phyloP scores from a whole-genome alignment of 2,797 vertebrate genomes.

The Galagoides demidoff region DNA sequence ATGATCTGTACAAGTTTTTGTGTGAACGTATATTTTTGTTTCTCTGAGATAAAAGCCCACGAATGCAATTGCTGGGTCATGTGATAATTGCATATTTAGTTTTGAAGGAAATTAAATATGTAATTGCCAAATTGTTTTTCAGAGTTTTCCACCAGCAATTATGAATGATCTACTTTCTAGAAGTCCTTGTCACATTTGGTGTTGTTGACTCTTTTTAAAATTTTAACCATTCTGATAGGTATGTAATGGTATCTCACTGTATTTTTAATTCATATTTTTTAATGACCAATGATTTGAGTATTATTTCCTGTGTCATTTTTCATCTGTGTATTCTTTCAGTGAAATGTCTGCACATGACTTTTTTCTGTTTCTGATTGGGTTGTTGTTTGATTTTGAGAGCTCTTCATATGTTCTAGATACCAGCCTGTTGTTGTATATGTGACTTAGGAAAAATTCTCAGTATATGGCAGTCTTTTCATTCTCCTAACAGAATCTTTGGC shows the following conservation, averaged over 20 bases:
- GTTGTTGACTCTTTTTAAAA: neutral
- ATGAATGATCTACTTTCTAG: neutral
- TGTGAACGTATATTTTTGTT: neutral
- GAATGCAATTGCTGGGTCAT: neutral
- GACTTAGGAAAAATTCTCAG: constrained; percentile 22
- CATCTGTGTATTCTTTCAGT: neutral
- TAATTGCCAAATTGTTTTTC: neutral
- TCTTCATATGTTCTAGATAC: neutral
- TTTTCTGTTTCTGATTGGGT: neutral
- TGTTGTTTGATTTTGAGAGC: neutral
- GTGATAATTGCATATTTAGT: neutral
- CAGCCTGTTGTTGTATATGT: neutral
- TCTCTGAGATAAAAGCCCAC: constrained; percentile 9
- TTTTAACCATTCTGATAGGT: constrained; percentile 17
- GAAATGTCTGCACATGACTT: neutral
- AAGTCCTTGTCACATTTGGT: neutral
- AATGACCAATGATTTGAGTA: constrained; percentile 9
- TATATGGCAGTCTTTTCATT: neutral
- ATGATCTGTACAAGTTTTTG: neutral
- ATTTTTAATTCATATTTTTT: constrained; percentile 43
- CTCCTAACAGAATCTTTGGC: neutral
- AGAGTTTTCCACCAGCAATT: neutral
- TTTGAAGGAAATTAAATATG: neutral
- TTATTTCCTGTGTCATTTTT: neutral
- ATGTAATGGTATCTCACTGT: neutral